Conservation (phyloP, 1,140 invertebrate genomes). For the Coenobita brevimanus region DNA sequence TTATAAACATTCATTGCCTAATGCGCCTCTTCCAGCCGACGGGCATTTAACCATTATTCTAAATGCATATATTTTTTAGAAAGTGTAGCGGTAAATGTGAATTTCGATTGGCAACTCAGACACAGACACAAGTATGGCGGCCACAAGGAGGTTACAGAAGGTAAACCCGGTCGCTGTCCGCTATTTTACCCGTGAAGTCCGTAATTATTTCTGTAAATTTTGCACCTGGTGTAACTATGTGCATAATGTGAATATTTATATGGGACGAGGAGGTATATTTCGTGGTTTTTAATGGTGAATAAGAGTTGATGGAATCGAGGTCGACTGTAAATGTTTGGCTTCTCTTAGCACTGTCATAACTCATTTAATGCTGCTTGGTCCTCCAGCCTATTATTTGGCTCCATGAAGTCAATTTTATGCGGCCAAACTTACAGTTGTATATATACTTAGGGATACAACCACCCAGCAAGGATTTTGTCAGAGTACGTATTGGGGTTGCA, state of each 20-base stretch:
- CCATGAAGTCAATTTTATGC: too few species aligned
- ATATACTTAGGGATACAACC: too few species aligned
- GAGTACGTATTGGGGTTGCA: too few species aligned
- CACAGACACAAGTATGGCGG: conserved; percentile 56
- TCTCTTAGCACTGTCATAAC: conserved; percentile 4
- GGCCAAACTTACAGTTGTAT: too few species aligned
- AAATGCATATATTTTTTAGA: too few species aligned
- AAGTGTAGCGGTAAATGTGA: not conserved
- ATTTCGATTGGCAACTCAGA: not conserved
- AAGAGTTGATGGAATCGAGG: not conserved
- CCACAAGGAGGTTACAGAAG: conserved; percentile 57
- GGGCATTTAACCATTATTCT: too few species aligned
- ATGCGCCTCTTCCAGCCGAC: too few species aligned
- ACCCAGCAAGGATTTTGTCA: too few species aligned
- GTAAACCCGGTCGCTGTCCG: not conserved
- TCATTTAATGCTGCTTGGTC: not conserved
- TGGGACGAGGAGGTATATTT: too few species aligned
- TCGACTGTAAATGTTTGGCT: conserved; percentile 52
- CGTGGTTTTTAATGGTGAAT: not conserved
- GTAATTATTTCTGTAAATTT: not conserved
- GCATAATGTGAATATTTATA: not conserved
- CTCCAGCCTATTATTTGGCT: not conserved
- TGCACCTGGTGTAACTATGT: not conserved
- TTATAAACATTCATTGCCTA: too few species aligned
- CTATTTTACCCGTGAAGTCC: not conserved